These are phyloP conservation scores for Dromococcyx pavoninus DNA, from an alignment of 2,797 vertebrate genomes.

Conservation along the genomic window DNA sequence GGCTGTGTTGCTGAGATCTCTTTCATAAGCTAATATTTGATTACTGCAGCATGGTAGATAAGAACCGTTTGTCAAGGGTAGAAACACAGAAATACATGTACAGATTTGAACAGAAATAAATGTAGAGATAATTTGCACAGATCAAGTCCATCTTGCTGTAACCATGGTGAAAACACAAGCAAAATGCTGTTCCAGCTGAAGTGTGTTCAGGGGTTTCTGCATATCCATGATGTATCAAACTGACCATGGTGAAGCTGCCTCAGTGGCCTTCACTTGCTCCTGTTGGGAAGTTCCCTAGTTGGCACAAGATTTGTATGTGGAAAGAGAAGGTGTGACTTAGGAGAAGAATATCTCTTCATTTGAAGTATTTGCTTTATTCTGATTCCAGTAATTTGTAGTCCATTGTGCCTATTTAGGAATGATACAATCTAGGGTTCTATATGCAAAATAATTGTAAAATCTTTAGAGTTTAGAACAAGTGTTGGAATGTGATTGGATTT, in stretches of 20 bases:
- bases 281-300: background rate
- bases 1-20: background rate
- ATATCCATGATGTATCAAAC: background rate
- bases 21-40: background rate
- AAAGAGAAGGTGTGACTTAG: background rate
- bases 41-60: background rate
- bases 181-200: background rate
- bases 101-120: background rate
- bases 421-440: background rate
- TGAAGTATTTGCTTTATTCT: background rate
- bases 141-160: background rate
- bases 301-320: background rate
- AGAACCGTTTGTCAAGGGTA: background rate
- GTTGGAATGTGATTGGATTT: background rate
- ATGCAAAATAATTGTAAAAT: background rate
- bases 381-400: background rate
- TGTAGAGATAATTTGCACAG: background rate
- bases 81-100: background rate
- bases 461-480: background rate
- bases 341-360: fast-evolving
- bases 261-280: background rate
- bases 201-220: fast-evolving
- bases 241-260: background rate
- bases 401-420: background rate
- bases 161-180: background rate